Conservation (phyloP, 2,113 vertebrate genomes). For the human (Homo sapiens) region DNA sequence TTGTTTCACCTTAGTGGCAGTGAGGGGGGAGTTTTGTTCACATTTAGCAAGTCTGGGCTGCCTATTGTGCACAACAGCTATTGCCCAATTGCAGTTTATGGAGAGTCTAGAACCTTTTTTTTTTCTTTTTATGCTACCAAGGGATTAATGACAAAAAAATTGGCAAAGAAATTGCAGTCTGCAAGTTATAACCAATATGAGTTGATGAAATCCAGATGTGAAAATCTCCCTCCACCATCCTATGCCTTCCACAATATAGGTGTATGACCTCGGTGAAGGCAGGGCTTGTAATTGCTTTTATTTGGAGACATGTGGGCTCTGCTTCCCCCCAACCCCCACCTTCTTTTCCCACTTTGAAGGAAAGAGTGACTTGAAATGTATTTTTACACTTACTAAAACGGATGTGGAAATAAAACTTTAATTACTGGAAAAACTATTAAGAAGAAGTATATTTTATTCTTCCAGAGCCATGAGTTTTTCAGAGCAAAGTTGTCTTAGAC, state of each 20-base stretch:
- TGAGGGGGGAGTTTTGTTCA: conserved; percentile 11
- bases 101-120: conserved; percentile 77
- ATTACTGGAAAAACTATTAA: conserved; percentile 65
- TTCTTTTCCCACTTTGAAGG: background rate
- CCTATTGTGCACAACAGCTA: background rate
- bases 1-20: background rate
- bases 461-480: conserved; percentile 59
- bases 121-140: conserved; percentile 74
- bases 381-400: conserved; percentile 65
- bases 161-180: conserved; percentile 77
- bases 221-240: conserved; percentile 28
- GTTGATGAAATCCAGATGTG: conserved; percentile 79
- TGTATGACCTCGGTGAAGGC: conserved; percentile 31
- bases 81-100: conserved; percentile 71
- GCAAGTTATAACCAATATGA: conserved; percentile 64
- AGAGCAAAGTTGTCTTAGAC: conserved; percentile 26
- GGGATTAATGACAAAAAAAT: conserved; percentile 79
- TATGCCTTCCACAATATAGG: conserved; percentile 16
- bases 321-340: too few species aligned
- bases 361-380: conserved; percentile 54
- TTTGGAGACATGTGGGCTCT: conserved; percentile 43
- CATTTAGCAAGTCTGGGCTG: conserved; percentile 36
- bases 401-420: conserved; percentile 70
- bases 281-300: conserved; percentile 48
- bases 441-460: conserved; percentile 63